Conservation (phyloP, 2,888 invertebrate genomes). For the Esperia sulphurella region DNA sequence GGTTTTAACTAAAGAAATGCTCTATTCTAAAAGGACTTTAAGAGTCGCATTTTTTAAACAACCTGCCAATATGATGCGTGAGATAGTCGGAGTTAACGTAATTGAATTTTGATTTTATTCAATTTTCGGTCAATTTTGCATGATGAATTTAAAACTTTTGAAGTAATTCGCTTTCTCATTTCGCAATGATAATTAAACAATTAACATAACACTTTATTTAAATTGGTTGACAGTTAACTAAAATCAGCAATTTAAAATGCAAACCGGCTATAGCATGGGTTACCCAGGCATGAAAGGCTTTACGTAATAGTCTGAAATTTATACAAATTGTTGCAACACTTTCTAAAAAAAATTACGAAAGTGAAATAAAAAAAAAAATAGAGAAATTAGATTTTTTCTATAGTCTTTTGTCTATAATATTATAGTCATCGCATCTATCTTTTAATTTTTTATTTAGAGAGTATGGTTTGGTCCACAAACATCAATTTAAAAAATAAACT, state of each 20-base stretch:
- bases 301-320: neutral
- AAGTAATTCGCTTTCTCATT: too few species aligned
- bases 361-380: neutral
- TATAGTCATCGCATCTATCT: too few species aligned
- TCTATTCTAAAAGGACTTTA: too few species aligned
- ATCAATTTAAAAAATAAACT: constrained; percentile 22
- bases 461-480: constrained; percentile 14
- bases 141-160: too few species aligned
- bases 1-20: too few species aligned
- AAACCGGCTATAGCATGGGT: neutral
- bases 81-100: too few species aligned
- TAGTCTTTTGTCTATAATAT: too few species aligned
- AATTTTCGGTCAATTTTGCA: too few species aligned
- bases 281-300: neutral
- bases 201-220: neutral
- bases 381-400: too few species aligned
- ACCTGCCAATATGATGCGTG: too few species aligned
- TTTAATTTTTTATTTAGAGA: constrained; percentile 1
- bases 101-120: too few species aligned
- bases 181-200: neutral
- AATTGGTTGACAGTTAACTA: neutral
- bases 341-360: neutral
- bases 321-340: constrained; percentile 1
- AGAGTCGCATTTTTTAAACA: too few species aligned
- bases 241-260: neutral